Base-by-base conservation (phyloP, 2,113 vertebrate genomes). In the Empidonax traillii region DNA sequence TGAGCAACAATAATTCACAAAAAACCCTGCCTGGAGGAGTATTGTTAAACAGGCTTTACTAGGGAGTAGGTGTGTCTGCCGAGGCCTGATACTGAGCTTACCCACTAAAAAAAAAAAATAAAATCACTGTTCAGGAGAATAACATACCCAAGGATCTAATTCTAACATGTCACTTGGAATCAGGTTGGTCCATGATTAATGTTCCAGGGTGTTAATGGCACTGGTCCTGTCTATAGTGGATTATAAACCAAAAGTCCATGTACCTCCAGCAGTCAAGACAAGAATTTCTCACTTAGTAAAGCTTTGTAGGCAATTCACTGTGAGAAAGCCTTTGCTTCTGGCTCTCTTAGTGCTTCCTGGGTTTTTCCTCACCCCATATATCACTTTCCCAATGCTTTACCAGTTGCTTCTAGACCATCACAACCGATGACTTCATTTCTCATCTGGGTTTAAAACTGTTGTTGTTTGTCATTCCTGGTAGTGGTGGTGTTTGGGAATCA, bases 1-100 rank as follows among this genome's bases (percentile, higher is more conserved):
- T 51, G 43, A 58, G n/a, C 78, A 87, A 10, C 27, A 85, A 43
- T 52, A 95, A 90, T 87, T 77, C 62, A 73, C 91, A 71, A 93
- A 95, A 91, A 95, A 53, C 53, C n/a, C 53, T 95, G 94, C 89
- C 93, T 83, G 75, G 59, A 74, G 91, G 85, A 87, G n/a, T 76
- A 41, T 62, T 66, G 21, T 89, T 93, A 79, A 91, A 55, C 10
- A 76, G 49, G 58, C 67, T 85, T 85, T 79, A 33, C 21, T 35
- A 27, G 65, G 91, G 46, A 62, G 62, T 35, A 73, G 78, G 67
- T 94, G 66, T 89, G 49, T 87, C 84, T 93, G 73, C 49, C 52
- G 46, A 53, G 71, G 51, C 73, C 58, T 71, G 61, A 46, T 55
- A 30, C 55, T 73, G 76, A 81, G 86, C 33, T 86, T 78, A 86